Conservation (phyloP, 2,113 vertebrate species). For the Bagarius yarrelli region DNA sequence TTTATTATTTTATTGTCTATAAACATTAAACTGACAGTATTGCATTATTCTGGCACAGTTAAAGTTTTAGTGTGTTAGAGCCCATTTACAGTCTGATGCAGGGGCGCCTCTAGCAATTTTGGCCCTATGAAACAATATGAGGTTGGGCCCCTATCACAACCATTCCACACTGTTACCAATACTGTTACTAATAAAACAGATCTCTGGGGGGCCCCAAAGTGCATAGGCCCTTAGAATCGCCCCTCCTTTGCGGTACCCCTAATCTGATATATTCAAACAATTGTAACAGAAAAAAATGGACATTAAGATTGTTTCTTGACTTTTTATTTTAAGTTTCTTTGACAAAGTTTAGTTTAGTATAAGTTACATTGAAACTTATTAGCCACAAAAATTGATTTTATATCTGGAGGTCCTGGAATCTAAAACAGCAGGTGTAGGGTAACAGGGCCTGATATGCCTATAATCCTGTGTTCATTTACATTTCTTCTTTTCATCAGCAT, state of each 20-base stretch:
- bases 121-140: no score
- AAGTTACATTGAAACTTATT: neutral
- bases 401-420: conserved; percentile 1
- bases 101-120: no score
- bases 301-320: neutral
- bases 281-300: neutral
- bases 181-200: no score
- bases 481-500: conserved; percentile 56
- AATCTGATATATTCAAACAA: neutral
- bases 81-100: neutral
- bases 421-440: conserved; percentile 57
- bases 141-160: no score
- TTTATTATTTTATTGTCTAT: neutral
- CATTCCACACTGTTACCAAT: no score
- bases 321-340: neutral
- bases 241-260: no score
- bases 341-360: neutral
- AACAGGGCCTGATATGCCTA: conserved; percentile 50
- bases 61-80: neutral
- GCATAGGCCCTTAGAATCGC: no score
- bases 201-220: no score
- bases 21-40: neutral
- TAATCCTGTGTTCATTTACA: conserved; percentile 58
- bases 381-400: conserved; percentile 4
- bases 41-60: neutral